A percentile compares a stretch with the other conserved stretches of the same genome.
Conservation (phyloP, 2,113 vertebrate genomes). For the Oreotragus oreotragus region DNA sequence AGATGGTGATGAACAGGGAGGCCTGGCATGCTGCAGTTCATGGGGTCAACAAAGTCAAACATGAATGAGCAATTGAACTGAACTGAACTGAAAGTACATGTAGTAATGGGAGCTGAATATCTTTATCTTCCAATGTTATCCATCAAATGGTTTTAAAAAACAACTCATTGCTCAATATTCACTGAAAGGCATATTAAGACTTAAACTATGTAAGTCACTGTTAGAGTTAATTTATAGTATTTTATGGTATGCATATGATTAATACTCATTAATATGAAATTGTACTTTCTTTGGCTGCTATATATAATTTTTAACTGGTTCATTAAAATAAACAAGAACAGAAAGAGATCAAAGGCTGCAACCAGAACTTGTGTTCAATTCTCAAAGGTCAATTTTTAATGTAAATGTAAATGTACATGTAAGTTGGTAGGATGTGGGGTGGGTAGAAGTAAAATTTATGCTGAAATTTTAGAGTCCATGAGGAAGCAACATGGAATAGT, state of each 20-base stretch:
- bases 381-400: slow-evolving; percentile 17
- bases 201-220: not conserved
- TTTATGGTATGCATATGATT: slow-evolving; percentile 12
- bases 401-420: not conserved
- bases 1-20: accelerated
- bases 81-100: not conserved
- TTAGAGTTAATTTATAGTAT: slow-evolving; percentile 11
- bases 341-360: not conserved
- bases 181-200: slow-evolving; percentile 37
- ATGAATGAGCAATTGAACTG: not conserved
- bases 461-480: not conserved
- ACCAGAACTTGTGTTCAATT: not conserved
- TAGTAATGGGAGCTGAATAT: not conserved
- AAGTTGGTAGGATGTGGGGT: not conserved
- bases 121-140: slow-evolving; percentile 24
- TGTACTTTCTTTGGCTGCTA: not conserved
- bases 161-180: not conserved
- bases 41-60: not conserved
- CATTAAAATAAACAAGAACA: slow-evolving; percentile 43
- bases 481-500: not conserved
- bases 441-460: not conserved
- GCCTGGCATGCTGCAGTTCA: not conserved
- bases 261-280: slow-evolving; percentile 26
- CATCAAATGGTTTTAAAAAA: not conserved
- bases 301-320: slow-evolving; percentile 1